phyloP scores from a whole-genome alignment of 2,888 invertebrate genomes.

The Seira ritae region DNA sequence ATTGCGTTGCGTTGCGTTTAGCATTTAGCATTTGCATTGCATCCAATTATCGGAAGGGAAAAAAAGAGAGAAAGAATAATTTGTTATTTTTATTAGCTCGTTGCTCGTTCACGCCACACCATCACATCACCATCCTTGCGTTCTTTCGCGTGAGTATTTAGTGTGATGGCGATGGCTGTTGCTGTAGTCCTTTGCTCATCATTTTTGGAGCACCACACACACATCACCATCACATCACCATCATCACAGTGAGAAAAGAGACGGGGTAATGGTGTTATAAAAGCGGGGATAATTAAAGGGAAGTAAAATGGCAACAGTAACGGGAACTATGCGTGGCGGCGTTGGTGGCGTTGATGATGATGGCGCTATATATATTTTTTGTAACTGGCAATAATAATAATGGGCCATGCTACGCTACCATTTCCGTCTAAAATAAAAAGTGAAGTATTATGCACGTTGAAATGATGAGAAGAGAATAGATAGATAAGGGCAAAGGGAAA shows the following conservation, averaged over 20 bases:
- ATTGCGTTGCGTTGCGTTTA: no score
- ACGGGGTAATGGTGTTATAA: constrained; percentile 16
- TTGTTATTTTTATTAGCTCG: constrained; percentile 10
- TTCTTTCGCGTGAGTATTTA: no score
- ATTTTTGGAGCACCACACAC: no score
- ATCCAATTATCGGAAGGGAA: background rate
- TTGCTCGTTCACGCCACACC: constrained; percentile 19
- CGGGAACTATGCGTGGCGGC: background rate
- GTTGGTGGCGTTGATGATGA: background rate
- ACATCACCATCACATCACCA: background rate
- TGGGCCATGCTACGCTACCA: background rate
- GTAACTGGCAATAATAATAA: constrained; percentile 12
- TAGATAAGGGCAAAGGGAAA: constrained; percentile 20
- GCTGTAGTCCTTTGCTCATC: no score
- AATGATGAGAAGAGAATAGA: background rate
- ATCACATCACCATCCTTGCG: constrained; percentile 7
- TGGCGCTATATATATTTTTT: background rate
- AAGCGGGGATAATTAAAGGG: constrained; percentile 26
- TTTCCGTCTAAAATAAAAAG: constrained; percentile 22
- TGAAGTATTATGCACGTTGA: constrained; percentile 3
- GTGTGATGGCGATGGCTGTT: no score
- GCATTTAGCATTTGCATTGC: no score
- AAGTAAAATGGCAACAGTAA: constrained; percentile 20
- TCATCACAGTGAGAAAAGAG: background rate
- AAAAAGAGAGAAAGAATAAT: constrained; percentile 23